Evolutionary conservation across 2,888 invertebrate genomes (phyloP).

Genomic region (Leucoma salicis): DNA sequence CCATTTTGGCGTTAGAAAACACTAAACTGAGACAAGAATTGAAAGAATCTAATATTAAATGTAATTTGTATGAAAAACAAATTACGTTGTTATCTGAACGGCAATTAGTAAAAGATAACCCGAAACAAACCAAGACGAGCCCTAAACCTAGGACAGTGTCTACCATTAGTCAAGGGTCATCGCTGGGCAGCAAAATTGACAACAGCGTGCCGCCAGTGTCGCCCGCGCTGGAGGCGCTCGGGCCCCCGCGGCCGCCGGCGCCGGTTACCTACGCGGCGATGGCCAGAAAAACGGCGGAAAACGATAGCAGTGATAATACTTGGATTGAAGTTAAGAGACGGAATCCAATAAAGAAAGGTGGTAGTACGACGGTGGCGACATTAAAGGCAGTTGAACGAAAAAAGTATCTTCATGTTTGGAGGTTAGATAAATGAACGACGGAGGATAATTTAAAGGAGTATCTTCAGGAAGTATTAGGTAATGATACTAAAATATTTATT

Average conservation of each 20-base stretch:
- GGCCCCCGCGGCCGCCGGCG: background rate
- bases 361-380: background rate
- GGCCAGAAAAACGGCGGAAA: background rate
- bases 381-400: background rate
- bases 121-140: background rate
- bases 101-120: background rate
- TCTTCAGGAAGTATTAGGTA: background rate
- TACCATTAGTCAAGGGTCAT: background rate
- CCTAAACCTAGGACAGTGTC: background rate
- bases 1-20: slow-evolving; percentile 1
- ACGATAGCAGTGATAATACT: background rate
- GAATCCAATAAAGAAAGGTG: background rate
- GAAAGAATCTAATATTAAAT: background rate
- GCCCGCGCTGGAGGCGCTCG: background rate
- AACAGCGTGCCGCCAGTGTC: background rate
- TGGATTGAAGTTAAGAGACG: background rate
- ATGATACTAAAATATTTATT: background rate
- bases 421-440: background rate
- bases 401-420: background rate
- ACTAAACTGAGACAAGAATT: background rate
- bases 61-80: background rate
- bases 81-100: background rate
- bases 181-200: background rate
- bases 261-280: background rate
- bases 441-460: background rate